Evolutionary conservation across 2,888 invertebrate genomes (phyloP).

Genomic region (Caradrina clavipalpis): DNA sequence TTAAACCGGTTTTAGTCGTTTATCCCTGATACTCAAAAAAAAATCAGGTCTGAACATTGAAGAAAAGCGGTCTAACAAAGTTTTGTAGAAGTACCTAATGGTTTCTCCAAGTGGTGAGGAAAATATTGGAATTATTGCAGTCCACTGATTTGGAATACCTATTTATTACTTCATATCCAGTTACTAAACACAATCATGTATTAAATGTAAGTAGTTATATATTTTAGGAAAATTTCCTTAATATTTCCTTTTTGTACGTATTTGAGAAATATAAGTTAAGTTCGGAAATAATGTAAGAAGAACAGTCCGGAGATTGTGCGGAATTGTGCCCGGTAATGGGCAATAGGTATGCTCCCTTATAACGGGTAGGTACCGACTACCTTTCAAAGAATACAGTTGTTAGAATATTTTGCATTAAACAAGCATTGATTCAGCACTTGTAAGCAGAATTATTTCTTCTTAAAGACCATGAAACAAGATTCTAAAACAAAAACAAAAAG

Average conservation of each 20-base stretch:
- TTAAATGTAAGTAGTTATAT: not conserved
- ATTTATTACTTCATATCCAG: slow-evolving; percentile 45
- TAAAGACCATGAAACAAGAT: not conserved
- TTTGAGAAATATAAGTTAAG: slow-evolving; percentile 3
- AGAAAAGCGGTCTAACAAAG: slow-evolving; percentile 23
- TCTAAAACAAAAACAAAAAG: not conserved
- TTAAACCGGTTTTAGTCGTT: too few species aligned
- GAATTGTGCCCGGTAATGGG: slow-evolving; percentile 12
- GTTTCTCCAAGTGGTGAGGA: slow-evolving; percentile 34
- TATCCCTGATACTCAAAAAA: slow-evolving; percentile 6
- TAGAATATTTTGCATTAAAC: not conserved
- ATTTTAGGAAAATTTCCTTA: not conserved
- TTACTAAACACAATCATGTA: slow-evolving; percentile 20
- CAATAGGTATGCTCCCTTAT: not conserved
- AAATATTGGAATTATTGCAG: slow-evolving; percentile 52
- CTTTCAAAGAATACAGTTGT: not conserved
- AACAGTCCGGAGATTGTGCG: slow-evolving; percentile 10
- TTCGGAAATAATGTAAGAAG: slow-evolving; percentile 1
- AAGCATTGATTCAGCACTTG: not conserved
- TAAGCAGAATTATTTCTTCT: not conserved
- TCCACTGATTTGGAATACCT: slow-evolving; percentile 54
- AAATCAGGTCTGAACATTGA: slow-evolving; percentile 13
- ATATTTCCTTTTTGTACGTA: not conserved
- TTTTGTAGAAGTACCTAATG: slow-evolving; percentile 14
- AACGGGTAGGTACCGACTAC: not conserved